Percentiles rank a stretch among this genome's conserved stretches.
Evolutionary conservation across 1,140 invertebrate genomes (phyloP).

Genomic region (Sweltsa coloradensis): DNA sequence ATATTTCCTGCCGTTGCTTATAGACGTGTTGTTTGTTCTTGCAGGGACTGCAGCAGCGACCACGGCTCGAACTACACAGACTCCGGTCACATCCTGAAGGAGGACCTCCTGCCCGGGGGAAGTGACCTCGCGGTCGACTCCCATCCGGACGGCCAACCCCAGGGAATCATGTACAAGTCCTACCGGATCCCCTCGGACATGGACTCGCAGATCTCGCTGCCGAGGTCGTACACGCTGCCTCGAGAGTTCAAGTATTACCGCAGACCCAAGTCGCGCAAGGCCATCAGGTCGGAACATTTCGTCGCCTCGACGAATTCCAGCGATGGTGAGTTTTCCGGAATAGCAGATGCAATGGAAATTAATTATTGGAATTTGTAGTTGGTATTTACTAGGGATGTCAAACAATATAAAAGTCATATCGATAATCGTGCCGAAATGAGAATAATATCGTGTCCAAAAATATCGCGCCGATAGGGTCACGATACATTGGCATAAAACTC

Average conservation of each 20-base stretch:
- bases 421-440: too few species aligned
- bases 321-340: constrained; percentile 46
- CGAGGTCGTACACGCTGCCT: constrained; percentile 70
- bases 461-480: not conserved
- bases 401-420: too few species aligned
- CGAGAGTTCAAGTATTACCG: constrained; percentile 73
- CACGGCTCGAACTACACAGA: constrained; percentile 9
- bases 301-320: constrained; percentile 72
- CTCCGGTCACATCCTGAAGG: not conserved
- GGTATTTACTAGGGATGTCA: too few species aligned
- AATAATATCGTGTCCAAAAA: too few species aligned
- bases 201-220: constrained; percentile 64
- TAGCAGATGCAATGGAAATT: not conserved
- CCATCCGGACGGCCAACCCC: constrained; percentile 3
- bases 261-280: constrained; percentile 37
- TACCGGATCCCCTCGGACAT: constrained; percentile 52
- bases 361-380: not conserved
- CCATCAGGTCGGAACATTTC: constrained; percentile 44
- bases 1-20: too few species aligned
- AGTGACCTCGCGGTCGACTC: not conserved
- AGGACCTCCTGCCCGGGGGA: not conserved
- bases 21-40: too few species aligned
- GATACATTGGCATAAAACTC: too few species aligned
- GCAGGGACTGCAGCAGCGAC: constrained; percentile 11
- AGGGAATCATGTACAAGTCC: constrained; percentile 31